Conservation (phyloP, 2,113 vertebrate species). For the Serinus canaria region DNA sequence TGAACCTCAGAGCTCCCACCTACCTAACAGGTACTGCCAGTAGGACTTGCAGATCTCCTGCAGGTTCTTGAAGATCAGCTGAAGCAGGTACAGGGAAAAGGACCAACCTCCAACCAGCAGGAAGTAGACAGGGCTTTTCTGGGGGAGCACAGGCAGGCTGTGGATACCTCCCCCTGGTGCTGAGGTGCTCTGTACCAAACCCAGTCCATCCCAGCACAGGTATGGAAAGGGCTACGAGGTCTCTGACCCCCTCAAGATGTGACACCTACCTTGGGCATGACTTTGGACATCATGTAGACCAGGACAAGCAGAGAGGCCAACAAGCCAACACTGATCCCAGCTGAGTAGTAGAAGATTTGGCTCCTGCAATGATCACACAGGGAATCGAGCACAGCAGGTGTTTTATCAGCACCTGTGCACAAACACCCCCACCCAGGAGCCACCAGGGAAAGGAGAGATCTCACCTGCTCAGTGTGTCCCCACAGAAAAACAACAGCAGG, state of each 20-base stretch:
- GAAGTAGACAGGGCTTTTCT: slow-evolving; percentile 92
- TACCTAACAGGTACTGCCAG: slow-evolving; percentile 90
- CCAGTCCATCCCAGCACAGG: accelerated
- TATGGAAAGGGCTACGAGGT: accelerated
- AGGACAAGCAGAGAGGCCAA: slow-evolving; percentile 91
- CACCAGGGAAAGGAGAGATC: neutral
- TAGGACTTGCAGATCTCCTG: slow-evolving; percentile 83
- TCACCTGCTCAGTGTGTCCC: slow-evolving; percentile 90
- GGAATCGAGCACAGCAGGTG: no score
- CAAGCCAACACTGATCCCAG: slow-evolving; percentile 89
- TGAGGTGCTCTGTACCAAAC: neutral
- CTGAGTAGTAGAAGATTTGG: slow-evolving; percentile 90
- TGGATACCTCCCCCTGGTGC: neutral
- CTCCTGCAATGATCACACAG: slow-evolving; percentile 76
- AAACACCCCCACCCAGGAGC: neutral
- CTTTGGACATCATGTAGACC: slow-evolving; percentile 84
- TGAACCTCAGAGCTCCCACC: neutral
- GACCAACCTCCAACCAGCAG: slow-evolving; percentile 92
- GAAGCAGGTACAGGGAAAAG: slow-evolving; percentile 93
- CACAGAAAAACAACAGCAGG: slow-evolving; percentile 83
- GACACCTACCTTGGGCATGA: slow-evolving; percentile 86
- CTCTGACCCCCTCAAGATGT: accelerated
- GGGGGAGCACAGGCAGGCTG: neutral
- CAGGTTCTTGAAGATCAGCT: slow-evolving; percentile 90
- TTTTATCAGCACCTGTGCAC: accelerated